Evolutionary conservation across 2,888 invertebrate species (phyloP).

Genomic region (Dicyrtomina minuta): DNA sequence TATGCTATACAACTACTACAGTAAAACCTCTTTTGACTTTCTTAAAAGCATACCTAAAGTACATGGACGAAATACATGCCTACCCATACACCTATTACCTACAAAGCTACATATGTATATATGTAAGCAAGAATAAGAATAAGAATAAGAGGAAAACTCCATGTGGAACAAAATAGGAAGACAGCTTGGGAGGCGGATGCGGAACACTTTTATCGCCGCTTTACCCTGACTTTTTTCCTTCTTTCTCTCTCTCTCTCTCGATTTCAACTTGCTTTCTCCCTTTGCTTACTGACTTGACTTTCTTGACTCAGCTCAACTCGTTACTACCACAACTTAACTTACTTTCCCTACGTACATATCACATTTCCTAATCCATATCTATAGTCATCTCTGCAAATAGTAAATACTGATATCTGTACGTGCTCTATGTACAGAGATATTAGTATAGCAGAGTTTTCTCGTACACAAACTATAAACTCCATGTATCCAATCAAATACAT

Average conservation of each 20-base stretch:
- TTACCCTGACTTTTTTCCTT: constrained; percentile 13
- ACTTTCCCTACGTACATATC: constrained; percentile 4
- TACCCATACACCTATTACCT: too few relatives aligned
- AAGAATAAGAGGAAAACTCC: background rate
- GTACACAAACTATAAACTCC: constrained; percentile 2
- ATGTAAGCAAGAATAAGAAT: background rate
- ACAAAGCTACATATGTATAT: too few relatives aligned
- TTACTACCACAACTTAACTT: constrained; percentile 1
- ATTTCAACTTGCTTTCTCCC: constrained; percentile 9
- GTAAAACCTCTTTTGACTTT: too few relatives aligned
- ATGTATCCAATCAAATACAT: constrained; percentile 23
- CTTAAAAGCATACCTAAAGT: too few relatives aligned
- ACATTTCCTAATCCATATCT: too few relatives aligned
- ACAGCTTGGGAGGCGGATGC: too few relatives aligned
- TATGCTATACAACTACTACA: too few relatives aligned
- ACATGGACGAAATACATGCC: too few relatives aligned
- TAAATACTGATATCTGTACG: too few relatives aligned
- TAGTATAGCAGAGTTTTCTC: background rate
- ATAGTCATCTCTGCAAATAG: background rate
- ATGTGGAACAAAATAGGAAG: background rate
- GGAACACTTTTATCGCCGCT: constrained; percentile 29
- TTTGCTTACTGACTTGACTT: background rate
- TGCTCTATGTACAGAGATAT: too few relatives aligned
- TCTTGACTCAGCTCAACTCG: background rate
- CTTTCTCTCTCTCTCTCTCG: constrained; percentile 1